Evolutionary conservation across 2,888 invertebrate genomes (phyloP).

Genomic region (Cetonia aurata): DNA sequence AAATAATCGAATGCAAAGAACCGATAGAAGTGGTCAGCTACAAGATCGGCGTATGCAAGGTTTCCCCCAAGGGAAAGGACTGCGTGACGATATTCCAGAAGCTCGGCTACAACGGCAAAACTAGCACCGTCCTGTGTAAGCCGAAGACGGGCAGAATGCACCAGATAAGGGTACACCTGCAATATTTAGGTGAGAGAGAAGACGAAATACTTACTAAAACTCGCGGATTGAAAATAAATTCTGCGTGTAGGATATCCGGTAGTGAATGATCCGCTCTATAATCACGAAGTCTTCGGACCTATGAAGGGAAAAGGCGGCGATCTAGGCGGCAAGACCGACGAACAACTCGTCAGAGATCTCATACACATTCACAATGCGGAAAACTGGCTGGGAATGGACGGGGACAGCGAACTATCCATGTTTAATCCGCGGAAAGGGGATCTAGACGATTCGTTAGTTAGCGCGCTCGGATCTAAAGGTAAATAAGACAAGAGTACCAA

Average conservation of each 20-base stretch:
- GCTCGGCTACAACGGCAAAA: slow-evolving; percentile 88
- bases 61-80: slow-evolving; percentile 92
- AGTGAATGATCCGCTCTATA: slow-evolving; percentile 97
- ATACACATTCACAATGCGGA: slow-evolving; percentile 95
- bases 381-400: slow-evolving; percentile 93
- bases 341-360: slow-evolving; percentile 88
- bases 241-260: slow-evolving; percentile 87
- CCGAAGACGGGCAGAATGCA: slow-evolving; percentile 98
- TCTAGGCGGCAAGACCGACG: slow-evolving; percentile 89
- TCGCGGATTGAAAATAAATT: not conserved
- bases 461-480: slow-evolving; percentile 65
- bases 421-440: slow-evolving; percentile 79
- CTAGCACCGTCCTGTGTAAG: slow-evolving; percentile 93
- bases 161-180: slow-evolving; percentile 98
- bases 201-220: not conserved
- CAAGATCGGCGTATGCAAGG: slow-evolving; percentile 96
- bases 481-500: slow-evolving; percentile 14
- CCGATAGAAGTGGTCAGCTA: slow-evolving; percentile 94
- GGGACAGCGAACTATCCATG: slow-evolving; percentile 85
- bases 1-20: slow-evolving; percentile 86
- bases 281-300: slow-evolving; percentile 95
- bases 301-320: slow-evolving; percentile 90
- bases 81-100: slow-evolving; percentile 93
- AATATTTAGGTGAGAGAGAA: slow-evolving; percentile 85
- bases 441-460: slow-evolving; percentile 71